Evolutionary conservation across 2,888 invertebrate genomes (phyloP), one percentile per base, ranked within the genome.

Genomic region (Byasa hedistus): DNA sequence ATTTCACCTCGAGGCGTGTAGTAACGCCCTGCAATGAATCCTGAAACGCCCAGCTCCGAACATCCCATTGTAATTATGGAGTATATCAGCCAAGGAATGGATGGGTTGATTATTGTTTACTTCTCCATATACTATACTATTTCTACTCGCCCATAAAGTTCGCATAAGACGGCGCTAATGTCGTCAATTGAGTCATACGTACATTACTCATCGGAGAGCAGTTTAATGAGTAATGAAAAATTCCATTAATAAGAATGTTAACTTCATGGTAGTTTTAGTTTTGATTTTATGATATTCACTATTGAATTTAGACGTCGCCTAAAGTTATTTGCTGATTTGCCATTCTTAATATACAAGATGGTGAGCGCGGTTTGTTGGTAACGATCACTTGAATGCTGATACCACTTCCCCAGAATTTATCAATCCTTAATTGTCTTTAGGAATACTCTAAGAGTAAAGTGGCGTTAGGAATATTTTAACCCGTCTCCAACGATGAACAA

Each of bases 21-120:
- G 69, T 64, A 69, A 72, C 74, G 73, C 72, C 72, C 71, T 48
- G 57, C 64, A 56, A 65, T 75, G 71, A 70, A 73, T 72, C 68
- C 73, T 69, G 63, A 59, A 66, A 70, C 71, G 72, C 73, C 70
- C 69, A 65, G 65, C 68, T 66, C 61, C 58, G 58, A 66, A 68
- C 63, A 62, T 66, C 69, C 70, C 62, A 69, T 63, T 24, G 51
- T 74, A 72, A 72, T 74, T 72, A 71, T 63, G 65, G 68, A 58
- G 59, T 61, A 39, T 61, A 69, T 65, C 44, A 61, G 44, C 27
- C 39, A 48, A 36, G 23, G n/a, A 44, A 64, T 32, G 32, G 65
- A 57, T 65, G 21, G 55, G 21, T 60, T 59, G 55, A 63, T 58
- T 55, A 51, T 67, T 55, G 5, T 63, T 66, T 62, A 32, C 24